phyloP scores from a whole-genome alignment of 2,797 vertebrate species.

The Bovichtus variegatus region DNA sequence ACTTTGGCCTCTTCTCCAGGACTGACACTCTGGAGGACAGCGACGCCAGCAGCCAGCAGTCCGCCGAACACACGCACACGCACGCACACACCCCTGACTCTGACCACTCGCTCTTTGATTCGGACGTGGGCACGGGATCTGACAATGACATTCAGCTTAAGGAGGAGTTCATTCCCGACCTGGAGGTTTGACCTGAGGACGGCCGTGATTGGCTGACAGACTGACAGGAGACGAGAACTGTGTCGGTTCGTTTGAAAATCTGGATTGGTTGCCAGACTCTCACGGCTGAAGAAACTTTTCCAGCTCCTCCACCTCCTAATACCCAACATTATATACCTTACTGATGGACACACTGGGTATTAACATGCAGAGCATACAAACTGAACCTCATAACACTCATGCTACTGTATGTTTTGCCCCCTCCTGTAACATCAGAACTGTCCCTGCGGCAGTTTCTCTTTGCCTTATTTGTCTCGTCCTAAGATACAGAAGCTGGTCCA shows the following conservation, averaged over 20 bases:
- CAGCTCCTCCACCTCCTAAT: constrained; percentile 39
- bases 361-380: constrained; percentile 66
- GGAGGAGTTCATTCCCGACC: constrained; percentile 70
- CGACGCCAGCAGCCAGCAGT: constrained; percentile 87
- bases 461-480: constrained; percentile 81
- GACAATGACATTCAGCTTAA: constrained; percentile 91
- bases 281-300: constrained; percentile 49
- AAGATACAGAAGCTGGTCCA: constrained; percentile 47
- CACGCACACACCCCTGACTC: constrained; percentile 82
- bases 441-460: constrained; percentile 66
- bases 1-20: constrained; percentile 94
- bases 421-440: constrained; percentile 60
- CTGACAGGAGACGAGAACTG: constrained; percentile 35
- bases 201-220: constrained; percentile 9
- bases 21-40: constrained; percentile 96
- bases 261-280: constrained; percentile 21
- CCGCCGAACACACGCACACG: constrained; percentile 53
- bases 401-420: constrained; percentile 50
- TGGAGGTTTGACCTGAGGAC: constrained; percentile 70
- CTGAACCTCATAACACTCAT: constrained; percentile 54
- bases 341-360: constrained; percentile 57
- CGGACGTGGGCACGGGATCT: constrained; percentile 93
- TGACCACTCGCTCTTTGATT: constrained; percentile 95
- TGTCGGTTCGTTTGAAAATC: constrained; percentile 19
- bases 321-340: constrained; percentile 39